phyloP scores from a whole-genome alignment of 1,140 invertebrate species.

The Bombus sylvicola region DNA sequence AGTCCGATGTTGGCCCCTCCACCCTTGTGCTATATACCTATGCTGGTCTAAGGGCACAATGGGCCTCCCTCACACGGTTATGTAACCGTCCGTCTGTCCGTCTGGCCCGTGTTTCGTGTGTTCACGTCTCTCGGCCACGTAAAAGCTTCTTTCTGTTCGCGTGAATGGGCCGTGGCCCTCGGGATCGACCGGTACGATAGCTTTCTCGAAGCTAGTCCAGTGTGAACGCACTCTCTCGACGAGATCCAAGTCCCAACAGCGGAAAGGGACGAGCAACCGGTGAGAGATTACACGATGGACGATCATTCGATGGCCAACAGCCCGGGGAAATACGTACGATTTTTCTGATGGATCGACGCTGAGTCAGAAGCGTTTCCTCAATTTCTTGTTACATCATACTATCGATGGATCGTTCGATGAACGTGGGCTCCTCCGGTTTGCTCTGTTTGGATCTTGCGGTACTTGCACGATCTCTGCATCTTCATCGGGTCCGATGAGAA shows the following conservation, averaged over 20 bases:
- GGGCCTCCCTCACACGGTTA: slow-evolving; percentile 47
- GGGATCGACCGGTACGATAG: slow-evolving; percentile 63
- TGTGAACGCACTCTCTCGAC: slow-evolving; percentile 42
- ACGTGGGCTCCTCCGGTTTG: neutral
- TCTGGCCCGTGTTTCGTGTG: slow-evolving; percentile 32
- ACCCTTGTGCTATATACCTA: slow-evolving; percentile 33
- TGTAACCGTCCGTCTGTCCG: slow-evolving; percentile 63
- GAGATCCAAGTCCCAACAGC: neutral
- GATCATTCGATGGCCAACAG: neutral
- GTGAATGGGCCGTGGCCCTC: slow-evolving; percentile 40
- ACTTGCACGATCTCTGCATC: neutral
- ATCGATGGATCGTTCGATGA: neutral
- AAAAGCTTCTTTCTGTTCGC: slow-evolving; percentile 57
- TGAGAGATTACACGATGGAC: slow-evolving; percentile 16
- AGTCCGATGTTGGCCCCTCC: slow-evolving; percentile 67
- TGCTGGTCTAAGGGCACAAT: slow-evolving; percentile 28
- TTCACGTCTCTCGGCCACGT: slow-evolving; percentile 30
- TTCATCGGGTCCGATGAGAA: no score
- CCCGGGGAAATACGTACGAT: neutral
- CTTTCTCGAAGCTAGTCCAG: slow-evolving; percentile 56
- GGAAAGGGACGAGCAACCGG: slow-evolving; percentile 9
- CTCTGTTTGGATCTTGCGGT: neutral
- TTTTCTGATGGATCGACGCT: neutral
- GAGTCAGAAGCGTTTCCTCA: neutral
- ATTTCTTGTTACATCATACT: neutral